Percentiles rank a stretch among this genome's conserved stretches.
phyloP scores from a whole-genome alignment of 92 coral and sea anemone species.

The Epizoanthus illoricatus region DNA sequence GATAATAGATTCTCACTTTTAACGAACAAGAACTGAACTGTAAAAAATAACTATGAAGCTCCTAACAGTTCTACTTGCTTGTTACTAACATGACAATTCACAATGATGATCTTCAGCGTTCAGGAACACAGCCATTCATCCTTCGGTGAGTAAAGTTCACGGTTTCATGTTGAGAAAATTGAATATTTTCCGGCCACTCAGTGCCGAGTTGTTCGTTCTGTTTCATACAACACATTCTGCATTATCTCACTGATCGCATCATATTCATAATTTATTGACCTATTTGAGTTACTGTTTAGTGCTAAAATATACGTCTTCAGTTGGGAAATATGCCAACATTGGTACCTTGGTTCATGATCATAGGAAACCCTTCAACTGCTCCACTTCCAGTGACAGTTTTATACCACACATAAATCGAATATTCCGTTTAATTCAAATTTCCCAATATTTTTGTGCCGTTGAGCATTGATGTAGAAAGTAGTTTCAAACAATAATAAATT shows the following conservation, averaged over 20 bases:
- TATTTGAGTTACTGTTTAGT: background rate
- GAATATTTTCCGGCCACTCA: conserved; percentile 1
- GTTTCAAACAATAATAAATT: conserved; percentile 13
- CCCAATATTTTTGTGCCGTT: background rate
- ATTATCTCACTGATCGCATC: background rate
- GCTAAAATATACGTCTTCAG: background rate
- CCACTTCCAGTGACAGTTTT: background rate
- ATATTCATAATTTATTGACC: conserved; percentile 18
- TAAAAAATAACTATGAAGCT: background rate
- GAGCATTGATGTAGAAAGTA: conserved; percentile 5
- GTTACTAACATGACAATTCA: background rate
- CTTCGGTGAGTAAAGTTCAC: conserved; percentile 22
- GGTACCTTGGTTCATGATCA: background rate
- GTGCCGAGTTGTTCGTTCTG: background rate
- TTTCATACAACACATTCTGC: background rate
- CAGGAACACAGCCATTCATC: conserved; percentile 24
- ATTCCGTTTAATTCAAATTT: conserved; percentile 27
- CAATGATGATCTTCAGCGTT: conserved; percentile 16
- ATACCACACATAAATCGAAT: background rate
- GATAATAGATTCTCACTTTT: conserved; percentile 25
- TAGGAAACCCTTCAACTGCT: background rate
- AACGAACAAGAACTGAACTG: conserved; percentile 18
- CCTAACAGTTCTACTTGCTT: background rate
- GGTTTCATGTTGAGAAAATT: background rate
- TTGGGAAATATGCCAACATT: background rate